Evolutionary conservation across 2,113 vertebrate genomes (phyloP), one percentile per base, ranked within the genome.

Genomic region (Percina caprodes): DNA sequence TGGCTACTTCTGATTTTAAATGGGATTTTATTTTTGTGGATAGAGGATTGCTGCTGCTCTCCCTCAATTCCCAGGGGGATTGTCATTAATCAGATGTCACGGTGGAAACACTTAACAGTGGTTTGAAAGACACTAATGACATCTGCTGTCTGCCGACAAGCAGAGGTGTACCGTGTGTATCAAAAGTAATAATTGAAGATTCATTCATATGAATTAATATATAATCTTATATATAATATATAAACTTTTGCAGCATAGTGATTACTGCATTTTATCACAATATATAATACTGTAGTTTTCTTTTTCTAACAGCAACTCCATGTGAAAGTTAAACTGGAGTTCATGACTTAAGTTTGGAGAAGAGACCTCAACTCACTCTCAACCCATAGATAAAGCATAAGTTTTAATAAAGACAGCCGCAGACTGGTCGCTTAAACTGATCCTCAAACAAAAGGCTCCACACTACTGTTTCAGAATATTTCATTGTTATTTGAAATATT

Each of bases 71-170:
- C 65, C 51, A 21, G 75, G 73, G 85, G 82, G 63, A 80, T 72
- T 69, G 69, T 82, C 86, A 89, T 90, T 89, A 91, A 92, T 91
- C 86, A 91, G 83, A 88, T 63, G 82, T 85, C 89, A 90, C n/a
- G 7, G 54, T 67, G 68, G 83, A 86, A 87, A 77, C 81, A 85
- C 72, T 89, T 81, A 86, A 73, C 52, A 2, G 42, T 79, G 74
- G 73, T 72, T 69, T 81, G 70, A 74, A 82, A 83, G 69, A 74
- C 45, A 73, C 48, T 24, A 62, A 80, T 16, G 56, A 54, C 85
- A 76, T 79, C 45, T 73, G 80, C 72, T 62, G 16, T 74, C 23
- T 55, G 66, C 42, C 80, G 79, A 69, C 56, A 80, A 35, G 54
- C 83, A 45, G 14, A 46, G 66, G 59, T 46, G 52, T 11, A n/a